Percentiles rank a stretch among this genome's conserved stretches.
Evolutionary conservation across 1,140 invertebrate genomes (phyloP).

Genomic region (Pogonus chalceus): DNA sequence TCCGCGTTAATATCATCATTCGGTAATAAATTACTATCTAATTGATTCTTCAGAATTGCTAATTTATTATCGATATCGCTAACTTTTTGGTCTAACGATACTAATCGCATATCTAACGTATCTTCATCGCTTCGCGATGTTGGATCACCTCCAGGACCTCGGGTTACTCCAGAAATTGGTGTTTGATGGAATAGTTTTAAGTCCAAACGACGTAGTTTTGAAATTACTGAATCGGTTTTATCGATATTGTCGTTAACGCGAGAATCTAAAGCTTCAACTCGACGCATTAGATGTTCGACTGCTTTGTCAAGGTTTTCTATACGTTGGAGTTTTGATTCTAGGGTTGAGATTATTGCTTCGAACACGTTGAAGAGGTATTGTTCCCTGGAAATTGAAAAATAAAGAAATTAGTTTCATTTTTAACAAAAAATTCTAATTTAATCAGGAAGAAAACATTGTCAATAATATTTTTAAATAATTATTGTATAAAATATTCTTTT

Average conservation of each 20-base stretch:
- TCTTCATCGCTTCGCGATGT: constrained; percentile 15
- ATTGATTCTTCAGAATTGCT: constrained; percentile 64
- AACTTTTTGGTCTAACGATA: constrained; percentile 68
- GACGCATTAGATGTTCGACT: constrained; percentile 71
- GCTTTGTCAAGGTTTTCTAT: constrained; percentile 80
- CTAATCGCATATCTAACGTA: constrained; percentile 49
- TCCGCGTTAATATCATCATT: constrained; percentile 73
- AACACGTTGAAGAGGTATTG: constrained; percentile 81
- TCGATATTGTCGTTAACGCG: constrained; percentile 72
- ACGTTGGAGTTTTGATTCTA: constrained; percentile 75
- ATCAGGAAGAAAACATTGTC: no score
- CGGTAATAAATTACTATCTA: constrained; percentile 69
- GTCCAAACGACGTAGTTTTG: constrained; percentile 60
- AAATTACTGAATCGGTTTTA: constrained; percentile 70
- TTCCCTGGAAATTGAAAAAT: constrained; percentile 58
- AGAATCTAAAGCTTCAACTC: constrained; percentile 69
- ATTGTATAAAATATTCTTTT: no score
- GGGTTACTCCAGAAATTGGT: constrained; percentile 18
- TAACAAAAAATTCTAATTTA: no score
- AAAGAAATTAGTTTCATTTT: no score
- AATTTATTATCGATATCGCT: constrained; percentile 70
- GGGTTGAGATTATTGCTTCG: constrained; percentile 75
- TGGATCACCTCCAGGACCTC: constrained; percentile 24
- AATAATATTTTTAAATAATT: no score
- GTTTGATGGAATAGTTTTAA: constrained; percentile 54